Evolutionary conservation across 2,113 vertebrate genomes (phyloP), one percentile per base, ranked within the genome.

Genomic region (Mola mola): DNA sequence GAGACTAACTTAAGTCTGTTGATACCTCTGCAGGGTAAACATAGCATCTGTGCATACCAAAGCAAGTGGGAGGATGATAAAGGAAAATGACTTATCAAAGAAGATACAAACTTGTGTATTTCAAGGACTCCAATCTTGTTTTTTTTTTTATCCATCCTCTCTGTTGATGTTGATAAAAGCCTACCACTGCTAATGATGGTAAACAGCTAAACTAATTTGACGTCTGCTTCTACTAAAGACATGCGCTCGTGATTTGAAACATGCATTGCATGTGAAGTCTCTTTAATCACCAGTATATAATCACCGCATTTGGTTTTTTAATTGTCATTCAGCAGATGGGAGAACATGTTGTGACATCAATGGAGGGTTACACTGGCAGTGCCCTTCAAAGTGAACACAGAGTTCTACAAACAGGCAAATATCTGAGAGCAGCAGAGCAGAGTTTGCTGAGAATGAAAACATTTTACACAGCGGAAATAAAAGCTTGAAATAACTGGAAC

Each of bases 11-110:
- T 75, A 80, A 78, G 71, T 66, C 40, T 72, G 66, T 28, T 79
- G 71, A 75, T 76, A 69, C 68, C 64, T 75, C 68, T 28, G 58
- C 38, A 57, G 72, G 59, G 81, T 84, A 85, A 84, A 85, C 79
- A 85, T 85, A 85, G 78, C 69, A 55, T 13, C 48, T 15, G 10
- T 58, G 72, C 82, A 78, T 73, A 64, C 79, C 78, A 72, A 78
- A 74, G 79, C 69, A 82, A 74, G 62, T 29, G 37, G 55, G 37
- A 71, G 71, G 50, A 38, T 61, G 79, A 83, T 83, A 79, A 77
- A 70, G 56, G 41, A 66, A 38, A 50, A 8, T 13, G n/a, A 34
- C 34, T 66, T 66, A 78, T 72, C 63, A 58, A 57, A 65, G 10
- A 78, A 64, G 49, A 79, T 50, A 47, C 58, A 86, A 78, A 72